Evolutionary conservation across 2,888 invertebrate species (phyloP), one percentile per base, ranked within the genome.

Genomic region (Chymomyza amoena): DNA sequence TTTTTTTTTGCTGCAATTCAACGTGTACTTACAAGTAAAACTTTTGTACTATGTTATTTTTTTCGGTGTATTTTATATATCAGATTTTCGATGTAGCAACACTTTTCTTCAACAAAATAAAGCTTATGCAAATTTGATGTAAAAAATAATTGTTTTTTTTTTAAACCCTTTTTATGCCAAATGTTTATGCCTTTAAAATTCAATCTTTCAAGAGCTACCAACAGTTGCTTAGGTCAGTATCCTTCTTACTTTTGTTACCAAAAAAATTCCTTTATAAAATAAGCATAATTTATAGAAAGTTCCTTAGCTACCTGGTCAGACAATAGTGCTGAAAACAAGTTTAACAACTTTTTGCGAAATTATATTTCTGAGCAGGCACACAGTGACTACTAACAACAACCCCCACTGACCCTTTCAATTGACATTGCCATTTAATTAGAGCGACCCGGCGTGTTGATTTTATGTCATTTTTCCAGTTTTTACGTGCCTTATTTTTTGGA

Each of bases 371-470:
- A 6, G 18, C 54, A 45, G 39, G 39, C 39, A 32, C 39, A 64
- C 39, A 36, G 5, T 79, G 82, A 70, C 80, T 80, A 85, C 80
- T 78, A 76, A 61, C 54, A 7, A 13, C 54, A 56, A 61, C 69
- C 67, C 13, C 62, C 60, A 61, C 18, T 6, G 25, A 16, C 63
- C 66, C 60, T 57, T 78, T 72, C 80, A 87, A 89, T 89, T 87
- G 88, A 87, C 87, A 88, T 77, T 86, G 85, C 70, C 78, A 76
- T 88, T 88, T 88, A 88, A 88, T 88, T 87, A 85, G 81, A 79
- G 78, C 89, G 89, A 88, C 87, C 87, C 79, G 60, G 70, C 70
- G 74, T 20, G 10, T 69, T 75, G 77, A 80, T 72, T 80, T 75
- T 64, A 69, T 80, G 75, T 65, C 70, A 73, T 76, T 77, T 74